phyloP scores from a whole-genome alignment of 2,888 invertebrate genomes.

The Megastigmus dorsalis region DNA sequence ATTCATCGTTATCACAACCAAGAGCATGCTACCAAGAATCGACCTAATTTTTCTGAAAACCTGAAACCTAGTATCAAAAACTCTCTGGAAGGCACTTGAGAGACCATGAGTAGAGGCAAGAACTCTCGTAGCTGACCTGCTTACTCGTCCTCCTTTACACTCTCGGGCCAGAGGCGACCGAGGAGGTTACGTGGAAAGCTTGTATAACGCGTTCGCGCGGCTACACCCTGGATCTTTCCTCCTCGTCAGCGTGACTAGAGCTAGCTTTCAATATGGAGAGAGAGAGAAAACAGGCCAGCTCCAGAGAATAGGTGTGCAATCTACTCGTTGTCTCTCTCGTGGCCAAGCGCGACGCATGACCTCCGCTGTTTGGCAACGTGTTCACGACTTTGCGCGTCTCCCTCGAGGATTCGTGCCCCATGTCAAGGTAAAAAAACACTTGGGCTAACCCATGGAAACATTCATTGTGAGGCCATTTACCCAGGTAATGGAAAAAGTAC shows the following conservation, averaged over 20 bases:
- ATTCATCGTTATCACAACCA: too few species aligned
- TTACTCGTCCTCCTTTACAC: constrained; percentile 24
- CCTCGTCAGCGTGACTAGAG: not conserved
- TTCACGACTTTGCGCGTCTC: not conserved
- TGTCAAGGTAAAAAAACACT: not conserved
- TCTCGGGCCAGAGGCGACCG: not conserved
- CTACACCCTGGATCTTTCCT: not conserved
- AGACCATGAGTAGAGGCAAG: too few species aligned
- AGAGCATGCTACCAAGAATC: too few species aligned
- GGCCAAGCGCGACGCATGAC: constrained; percentile 32
- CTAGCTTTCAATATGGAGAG: not conserved
- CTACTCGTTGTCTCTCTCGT: constrained; percentile 3
- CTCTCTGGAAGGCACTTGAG: too few species aligned
- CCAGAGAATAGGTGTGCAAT: not conserved
- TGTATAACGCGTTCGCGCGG: not conserved
- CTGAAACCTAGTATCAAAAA: too few species aligned
- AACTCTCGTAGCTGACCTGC: constrained; percentile 21
- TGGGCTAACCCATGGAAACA: not conserved
- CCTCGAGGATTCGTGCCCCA: too few species aligned
- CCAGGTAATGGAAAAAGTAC: too few species aligned
- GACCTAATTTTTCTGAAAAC: too few species aligned
- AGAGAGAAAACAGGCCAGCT: not conserved
- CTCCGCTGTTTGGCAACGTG: constrained; percentile 33
- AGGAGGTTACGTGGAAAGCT: not conserved
- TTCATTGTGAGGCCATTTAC: too few species aligned